Conservation (phyloP, 2,888 invertebrate species). For the Tanaodytes sp. region DNA sequence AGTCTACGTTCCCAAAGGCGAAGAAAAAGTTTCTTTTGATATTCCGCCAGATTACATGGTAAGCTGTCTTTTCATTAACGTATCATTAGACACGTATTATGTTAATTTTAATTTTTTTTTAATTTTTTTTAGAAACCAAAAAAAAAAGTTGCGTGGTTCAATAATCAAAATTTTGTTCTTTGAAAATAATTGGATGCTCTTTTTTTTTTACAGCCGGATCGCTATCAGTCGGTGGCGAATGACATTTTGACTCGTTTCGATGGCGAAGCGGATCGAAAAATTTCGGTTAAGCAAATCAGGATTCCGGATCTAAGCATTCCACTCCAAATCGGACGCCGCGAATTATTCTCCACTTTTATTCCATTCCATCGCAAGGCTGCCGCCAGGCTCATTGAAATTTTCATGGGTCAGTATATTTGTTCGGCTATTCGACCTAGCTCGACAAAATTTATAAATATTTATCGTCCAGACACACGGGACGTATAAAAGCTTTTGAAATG, state of each 20-base stretch:
- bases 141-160: no score
- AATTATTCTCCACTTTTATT: conserved; percentile 84
- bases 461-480: no score
- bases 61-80: conserved; percentile 71
- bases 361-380: conserved; percentile 82
- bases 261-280: conserved; percentile 70
- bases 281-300: conserved; percentile 78
- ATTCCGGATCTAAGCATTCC: conserved; percentile 79
- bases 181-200: no score
- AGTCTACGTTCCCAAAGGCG: conserved; percentile 84
- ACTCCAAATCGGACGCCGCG: conserved; percentile 77
- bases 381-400: conserved; percentile 79
- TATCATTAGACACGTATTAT: no score
- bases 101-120: no score
- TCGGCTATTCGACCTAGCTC: no score
- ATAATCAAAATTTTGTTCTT: background rate
- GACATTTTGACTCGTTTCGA: conserved; percentile 78
- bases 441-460: no score
- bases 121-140: background rate
- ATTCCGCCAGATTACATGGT: conserved; percentile 80
- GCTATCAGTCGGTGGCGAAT: conserved; percentile 76
- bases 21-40: conserved; percentile 77
- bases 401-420: conserved; percentile 75
- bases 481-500: no score
- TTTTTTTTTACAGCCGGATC: conserved; percentile 73